Evolutionary conservation across 1,140 invertebrate species (phyloP).

Genomic region (Drosophila bocki): DNA sequence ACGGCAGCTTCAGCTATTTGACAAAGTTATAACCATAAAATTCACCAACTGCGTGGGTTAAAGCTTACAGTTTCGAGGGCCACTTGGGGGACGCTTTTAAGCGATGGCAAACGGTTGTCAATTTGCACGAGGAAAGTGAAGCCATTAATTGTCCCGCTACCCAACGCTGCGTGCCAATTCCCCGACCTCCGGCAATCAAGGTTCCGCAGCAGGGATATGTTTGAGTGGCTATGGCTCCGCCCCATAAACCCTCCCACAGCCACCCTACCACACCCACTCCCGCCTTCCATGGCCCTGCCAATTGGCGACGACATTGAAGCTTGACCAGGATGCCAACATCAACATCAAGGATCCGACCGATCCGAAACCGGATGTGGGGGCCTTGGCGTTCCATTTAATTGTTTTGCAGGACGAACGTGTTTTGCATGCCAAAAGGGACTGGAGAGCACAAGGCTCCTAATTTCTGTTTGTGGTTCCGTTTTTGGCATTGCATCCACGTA

Average conservation of each 20-base stretch:
- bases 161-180: constrained; percentile 11
- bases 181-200: constrained; percentile 43
- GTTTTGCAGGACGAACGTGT: constrained; percentile 71
- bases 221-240: constrained; percentile 13
- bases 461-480: constrained; percentile 58
- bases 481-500: constrained; percentile 72
- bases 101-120: constrained; percentile 33
- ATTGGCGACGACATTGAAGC: constrained; percentile 49
- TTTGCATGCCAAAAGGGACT: constrained; percentile 63
- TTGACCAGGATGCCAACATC: constrained; percentile 40
- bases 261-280: neutral
- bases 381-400: constrained; percentile 64
- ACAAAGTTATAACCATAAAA: constrained; percentile 27
- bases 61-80: constrained; percentile 14
- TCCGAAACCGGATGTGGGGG: constrained; percentile 34
- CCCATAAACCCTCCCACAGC: neutral
- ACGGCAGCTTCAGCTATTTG: neutral
- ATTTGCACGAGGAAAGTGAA: constrained; percentile 61
- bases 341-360: constrained; percentile 34
- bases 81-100: constrained; percentile 25
- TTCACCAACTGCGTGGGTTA: constrained; percentile 1
- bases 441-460: constrained; percentile 38
- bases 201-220: constrained; percentile 22
- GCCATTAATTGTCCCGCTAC: constrained; percentile 63
- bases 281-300: constrained; percentile 5